Percentiles rank a stretch among this genome's conserved stretches.
Evolutionary conservation across 2,888 invertebrate genomes (phyloP).

Genomic region (Pollenia griseotomentosa): DNA sequence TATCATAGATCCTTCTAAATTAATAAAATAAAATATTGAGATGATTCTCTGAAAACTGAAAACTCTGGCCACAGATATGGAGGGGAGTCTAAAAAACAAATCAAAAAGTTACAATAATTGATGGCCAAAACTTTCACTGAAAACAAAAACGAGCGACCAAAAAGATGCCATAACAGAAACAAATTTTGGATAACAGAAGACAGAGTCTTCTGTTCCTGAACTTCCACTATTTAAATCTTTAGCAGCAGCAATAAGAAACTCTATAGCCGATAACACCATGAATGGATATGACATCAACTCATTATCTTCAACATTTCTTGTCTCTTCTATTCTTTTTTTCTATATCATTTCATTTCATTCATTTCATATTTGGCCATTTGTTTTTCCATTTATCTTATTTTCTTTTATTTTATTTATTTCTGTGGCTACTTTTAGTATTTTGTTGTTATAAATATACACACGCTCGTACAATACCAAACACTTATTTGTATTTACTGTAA

Average conservation of each 20-base stretch:
- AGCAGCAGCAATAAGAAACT: constrained; percentile 11
- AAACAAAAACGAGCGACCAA: too few relatives aligned
- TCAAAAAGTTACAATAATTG: too few relatives aligned
- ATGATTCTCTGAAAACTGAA: too few relatives aligned
- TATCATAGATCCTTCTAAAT: too few relatives aligned
- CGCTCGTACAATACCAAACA: neutral
- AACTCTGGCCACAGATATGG: too few relatives aligned
- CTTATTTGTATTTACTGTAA: constrained; percentile 5
- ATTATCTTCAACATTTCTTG: constrained; percentile 44
- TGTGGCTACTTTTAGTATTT: constrained; percentile 55
- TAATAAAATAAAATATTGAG: too few relatives aligned
- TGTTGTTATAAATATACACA: constrained; percentile 12
- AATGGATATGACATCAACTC: constrained; percentile 65
- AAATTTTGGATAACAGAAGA: too few relatives aligned
- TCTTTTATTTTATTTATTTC: constrained; percentile 52
- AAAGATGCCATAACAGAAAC: neutral
- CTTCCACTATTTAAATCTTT: neutral
- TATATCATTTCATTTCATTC: constrained; percentile 37
- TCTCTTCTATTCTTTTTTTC: constrained; percentile 48
- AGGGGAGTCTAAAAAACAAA: too few relatives aligned
- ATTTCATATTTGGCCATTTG: constrained; percentile 12
- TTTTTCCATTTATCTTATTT: neutral
- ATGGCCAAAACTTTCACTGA: too few relatives aligned
- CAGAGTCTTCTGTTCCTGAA: neutral
- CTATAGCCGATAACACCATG: neutral